Conservation (phyloP, 2,888 invertebrate genomes). For the Cybosia mesomella region DNA sequence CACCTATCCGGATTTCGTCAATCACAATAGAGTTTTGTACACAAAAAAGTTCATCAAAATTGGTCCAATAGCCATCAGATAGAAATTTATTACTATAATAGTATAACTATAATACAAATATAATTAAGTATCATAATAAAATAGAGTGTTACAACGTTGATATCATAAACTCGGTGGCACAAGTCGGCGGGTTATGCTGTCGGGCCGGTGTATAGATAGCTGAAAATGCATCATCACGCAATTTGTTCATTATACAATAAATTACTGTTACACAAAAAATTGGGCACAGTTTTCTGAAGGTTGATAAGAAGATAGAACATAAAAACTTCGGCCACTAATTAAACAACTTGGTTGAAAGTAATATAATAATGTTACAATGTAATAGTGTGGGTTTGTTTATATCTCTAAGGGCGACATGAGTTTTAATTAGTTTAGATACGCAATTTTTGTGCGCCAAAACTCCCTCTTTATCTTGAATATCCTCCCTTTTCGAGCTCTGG, state of each 20-base stretch:
- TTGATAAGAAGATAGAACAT: neutral
- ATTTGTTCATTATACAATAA: slow-evolving; percentile 9
- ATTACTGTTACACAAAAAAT: slow-evolving; percentile 8
- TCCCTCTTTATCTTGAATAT: neutral
- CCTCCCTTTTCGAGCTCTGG: neutral
- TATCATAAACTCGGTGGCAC: too few relatives aligned
- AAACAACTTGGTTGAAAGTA: neutral
- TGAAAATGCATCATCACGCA: slow-evolving; percentile 1
- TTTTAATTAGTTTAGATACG: neutral
- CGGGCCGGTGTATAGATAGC: too few relatives aligned
- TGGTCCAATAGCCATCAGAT: neutral
- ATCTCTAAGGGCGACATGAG: neutral
- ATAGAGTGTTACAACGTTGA: neutral
- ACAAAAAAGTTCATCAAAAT: slow-evolving; percentile 1
- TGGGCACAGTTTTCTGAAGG: neutral
- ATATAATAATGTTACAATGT: neutral
- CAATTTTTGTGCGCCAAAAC: neutral
- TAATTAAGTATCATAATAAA: neutral
- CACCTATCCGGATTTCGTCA: neutral
- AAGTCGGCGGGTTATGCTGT: too few relatives aligned
- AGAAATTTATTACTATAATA: neutral
- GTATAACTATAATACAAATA: neutral
- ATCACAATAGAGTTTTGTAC: neutral
- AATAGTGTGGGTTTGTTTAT: neutral
- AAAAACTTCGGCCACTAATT: neutral